Conservation (phyloP, 2,797 vertebrate genomes). For the Megaceryle alcyon region DNA sequence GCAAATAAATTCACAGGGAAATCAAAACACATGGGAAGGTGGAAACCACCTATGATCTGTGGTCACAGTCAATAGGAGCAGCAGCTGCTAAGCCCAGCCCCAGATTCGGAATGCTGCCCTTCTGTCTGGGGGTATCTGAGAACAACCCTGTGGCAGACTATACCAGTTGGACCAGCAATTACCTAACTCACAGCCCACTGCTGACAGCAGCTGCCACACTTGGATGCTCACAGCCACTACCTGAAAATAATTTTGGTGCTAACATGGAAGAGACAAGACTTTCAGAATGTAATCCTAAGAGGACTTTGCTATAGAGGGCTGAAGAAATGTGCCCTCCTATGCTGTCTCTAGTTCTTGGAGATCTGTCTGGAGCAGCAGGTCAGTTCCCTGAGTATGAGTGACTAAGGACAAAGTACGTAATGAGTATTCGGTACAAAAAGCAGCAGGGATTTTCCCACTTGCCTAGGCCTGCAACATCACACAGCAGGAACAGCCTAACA, state of each 20-base stretch:
- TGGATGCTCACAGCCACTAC: not conserved
- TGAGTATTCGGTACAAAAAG: not conserved
- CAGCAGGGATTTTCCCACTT: not conserved
- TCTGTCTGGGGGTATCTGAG: not conserved
- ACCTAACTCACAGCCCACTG: not conserved
- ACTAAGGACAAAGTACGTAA: not conserved
- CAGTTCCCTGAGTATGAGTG: not conserved
- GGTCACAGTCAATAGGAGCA: fast-evolving
- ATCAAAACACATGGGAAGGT: not conserved
- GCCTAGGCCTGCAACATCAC: not conserved
- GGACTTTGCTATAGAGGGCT: not conserved
- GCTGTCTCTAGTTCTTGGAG: not conserved
- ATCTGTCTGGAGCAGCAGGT: not conserved
- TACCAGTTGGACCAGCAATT: not conserved
- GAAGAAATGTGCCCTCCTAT: not conserved
- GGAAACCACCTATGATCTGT: fast-evolving
- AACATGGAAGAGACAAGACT: not conserved
- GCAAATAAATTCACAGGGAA: not conserved
- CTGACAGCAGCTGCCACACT: not conserved
- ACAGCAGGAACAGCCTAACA: not conserved
- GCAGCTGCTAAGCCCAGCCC: not conserved
- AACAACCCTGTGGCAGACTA: not conserved
- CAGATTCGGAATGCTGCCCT: fast-evolving
- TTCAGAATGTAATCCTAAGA: not conserved
- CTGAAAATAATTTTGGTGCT: not conserved